phyloP scores from a whole-genome alignment of 2,797 vertebrate species.

The Loris lydekkerianus region DNA sequence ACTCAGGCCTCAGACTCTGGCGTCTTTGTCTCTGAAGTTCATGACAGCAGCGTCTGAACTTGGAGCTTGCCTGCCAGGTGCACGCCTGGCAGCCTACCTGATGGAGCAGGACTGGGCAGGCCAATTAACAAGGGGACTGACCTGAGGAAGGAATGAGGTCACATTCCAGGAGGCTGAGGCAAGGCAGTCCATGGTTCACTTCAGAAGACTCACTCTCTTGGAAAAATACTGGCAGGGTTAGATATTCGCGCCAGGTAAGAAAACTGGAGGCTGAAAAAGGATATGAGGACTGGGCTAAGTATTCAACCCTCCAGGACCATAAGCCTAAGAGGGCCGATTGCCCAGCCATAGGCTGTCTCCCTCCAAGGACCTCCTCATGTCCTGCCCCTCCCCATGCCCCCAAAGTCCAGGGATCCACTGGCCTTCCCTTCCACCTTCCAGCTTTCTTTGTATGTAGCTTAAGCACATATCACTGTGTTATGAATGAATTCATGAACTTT shows the following conservation, averaged over 20 bases:
- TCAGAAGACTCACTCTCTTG: slow-evolving; percentile 59
- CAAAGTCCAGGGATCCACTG: background rate
- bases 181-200: background rate
- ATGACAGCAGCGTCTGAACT: background rate
- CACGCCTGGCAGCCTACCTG: slow-evolving; percentile 46
- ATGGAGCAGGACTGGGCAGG: slow-evolving; percentile 58
- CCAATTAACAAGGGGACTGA: slow-evolving; percentile 10
- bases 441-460: background rate
- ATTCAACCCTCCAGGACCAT: background rate
- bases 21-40: background rate
- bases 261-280: background rate
- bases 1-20: background rate
- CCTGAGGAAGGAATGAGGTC: slow-evolving; percentile 73
- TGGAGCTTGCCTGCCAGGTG: background rate
- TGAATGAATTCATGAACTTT: background rate
- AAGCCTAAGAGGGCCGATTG: background rate
- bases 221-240: slow-evolving; percentile 52
- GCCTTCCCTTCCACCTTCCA: background rate
- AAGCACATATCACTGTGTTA: background rate
- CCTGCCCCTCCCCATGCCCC: background rate
- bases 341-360: rapidly evolving
- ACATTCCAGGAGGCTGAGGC: slow-evolving; percentile 75
- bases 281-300: background rate
- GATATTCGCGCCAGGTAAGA: background rate
- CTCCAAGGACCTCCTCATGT: background rate